phyloP scores from a whole-genome alignment of 1,140 invertebrate species.

The Himalopsyche phryganea region DNA sequence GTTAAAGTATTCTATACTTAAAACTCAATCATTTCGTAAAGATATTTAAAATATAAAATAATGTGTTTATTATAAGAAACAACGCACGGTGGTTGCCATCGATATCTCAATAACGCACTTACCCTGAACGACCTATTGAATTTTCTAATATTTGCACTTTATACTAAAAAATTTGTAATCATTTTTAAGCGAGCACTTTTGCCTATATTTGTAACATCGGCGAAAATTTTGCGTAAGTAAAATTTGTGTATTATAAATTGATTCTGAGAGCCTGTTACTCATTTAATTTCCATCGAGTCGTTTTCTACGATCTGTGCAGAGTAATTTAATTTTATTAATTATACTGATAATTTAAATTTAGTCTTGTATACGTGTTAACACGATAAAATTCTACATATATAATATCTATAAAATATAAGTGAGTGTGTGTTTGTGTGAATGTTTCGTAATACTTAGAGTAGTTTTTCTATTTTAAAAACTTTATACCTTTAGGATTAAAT shows the following conservation, averaged over 20 bases:
- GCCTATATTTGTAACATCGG: too few relatives aligned
- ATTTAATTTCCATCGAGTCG: too few relatives aligned
- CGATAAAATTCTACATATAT: constrained; percentile 15
- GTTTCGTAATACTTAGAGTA: constrained; percentile 31
- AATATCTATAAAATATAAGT: background rate
- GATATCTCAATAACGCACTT: background rate
- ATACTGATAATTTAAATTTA: background rate
- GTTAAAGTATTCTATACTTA: background rate
- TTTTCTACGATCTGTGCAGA: background rate
- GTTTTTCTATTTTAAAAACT: constrained; percentile 30
- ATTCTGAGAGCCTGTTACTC: too few relatives aligned
- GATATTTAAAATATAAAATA: background rate
- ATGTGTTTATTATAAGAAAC: too few relatives aligned
- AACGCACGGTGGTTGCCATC: background rate
- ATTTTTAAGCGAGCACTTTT: too few relatives aligned
- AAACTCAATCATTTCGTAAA: background rate
- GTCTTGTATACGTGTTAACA: constrained; percentile 8
- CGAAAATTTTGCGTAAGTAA: too few relatives aligned
- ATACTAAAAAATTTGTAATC: too few relatives aligned
- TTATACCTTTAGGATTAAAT: constrained; percentile 28
- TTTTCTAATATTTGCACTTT: too few relatives aligned
- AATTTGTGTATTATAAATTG: too few relatives aligned
- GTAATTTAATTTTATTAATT: background rate
- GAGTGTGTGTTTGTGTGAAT: constrained; percentile 32
- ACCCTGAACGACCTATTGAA: constrained; percentile 1